A percentile compares a stretch with the other conserved stretches of the same genome.
Evolutionary conservation across 2,113 vertebrate genomes (phyloP).

Genomic region (Mustela nigripes): DNA sequence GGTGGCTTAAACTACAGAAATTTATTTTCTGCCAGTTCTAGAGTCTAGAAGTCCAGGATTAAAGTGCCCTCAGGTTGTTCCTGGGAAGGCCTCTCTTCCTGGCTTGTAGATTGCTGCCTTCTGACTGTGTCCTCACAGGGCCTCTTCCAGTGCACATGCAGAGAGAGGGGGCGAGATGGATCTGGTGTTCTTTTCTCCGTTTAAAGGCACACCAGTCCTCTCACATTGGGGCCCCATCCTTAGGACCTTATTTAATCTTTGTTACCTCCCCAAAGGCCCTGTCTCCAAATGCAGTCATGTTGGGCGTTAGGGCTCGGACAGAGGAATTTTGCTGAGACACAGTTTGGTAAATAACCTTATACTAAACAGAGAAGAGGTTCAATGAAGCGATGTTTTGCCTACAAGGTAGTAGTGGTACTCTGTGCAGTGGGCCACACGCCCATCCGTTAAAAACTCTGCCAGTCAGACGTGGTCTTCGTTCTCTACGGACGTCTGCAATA

Average conservation of each 20-base stretch:
- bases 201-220: neutral
- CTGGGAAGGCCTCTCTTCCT: neutral
- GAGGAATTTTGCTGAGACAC: neutral
- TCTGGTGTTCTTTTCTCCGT: neutral
- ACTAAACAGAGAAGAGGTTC: neutral
- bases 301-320: neutral
- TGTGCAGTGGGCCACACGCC: neutral
- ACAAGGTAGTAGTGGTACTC: neutral
- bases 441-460: conserved; percentile 16
- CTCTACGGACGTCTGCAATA: conserved; percentile 18
- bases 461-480: neutral
- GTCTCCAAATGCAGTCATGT: neutral
- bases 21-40: conserved; percentile 2
- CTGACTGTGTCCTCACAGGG: neutral
- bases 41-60: neutral
- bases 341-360: neutral
- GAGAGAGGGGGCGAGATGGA: neutral
- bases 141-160: neutral
- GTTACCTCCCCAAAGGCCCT: neutral
- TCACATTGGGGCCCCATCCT: neutral
- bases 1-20: neutral
- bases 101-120: neutral
- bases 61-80: neutral
- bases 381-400: neutral
- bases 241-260: neutral